phyloP scores from a whole-genome alignment of 2,113 vertebrate genomes.

The Podilymbus podiceps region DNA sequence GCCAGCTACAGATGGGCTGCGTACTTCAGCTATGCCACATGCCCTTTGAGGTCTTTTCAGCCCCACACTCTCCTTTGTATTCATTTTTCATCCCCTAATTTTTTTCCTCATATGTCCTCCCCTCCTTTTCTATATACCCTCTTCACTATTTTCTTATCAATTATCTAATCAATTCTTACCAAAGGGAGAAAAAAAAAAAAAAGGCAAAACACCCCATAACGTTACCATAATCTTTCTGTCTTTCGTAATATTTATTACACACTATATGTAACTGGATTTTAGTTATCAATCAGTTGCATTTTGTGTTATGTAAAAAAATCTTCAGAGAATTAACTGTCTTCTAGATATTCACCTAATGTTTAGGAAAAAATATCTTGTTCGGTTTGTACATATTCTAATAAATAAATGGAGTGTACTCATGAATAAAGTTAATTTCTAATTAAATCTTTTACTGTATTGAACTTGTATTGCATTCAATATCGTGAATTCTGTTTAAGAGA shows the following conservation, averaged over 20 bases:
- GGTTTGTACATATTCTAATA: background rate
- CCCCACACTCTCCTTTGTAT: background rate
- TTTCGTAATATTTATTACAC: background rate
- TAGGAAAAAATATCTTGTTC: background rate
- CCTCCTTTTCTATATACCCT: background rate
- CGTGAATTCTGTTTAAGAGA: background rate
- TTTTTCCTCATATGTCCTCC: background rate
- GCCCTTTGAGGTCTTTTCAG: background rate
- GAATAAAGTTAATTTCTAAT: background rate
- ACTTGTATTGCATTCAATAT: background rate
- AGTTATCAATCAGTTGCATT: background rate
- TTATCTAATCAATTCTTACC: background rate
- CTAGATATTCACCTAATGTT: background rate
- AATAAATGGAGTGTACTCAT: background rate
- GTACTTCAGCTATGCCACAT: background rate
- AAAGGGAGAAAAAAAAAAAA: background rate
- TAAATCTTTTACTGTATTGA: background rate
- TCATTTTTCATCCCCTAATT: background rate
- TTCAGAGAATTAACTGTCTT: background rate
- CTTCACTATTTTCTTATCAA: background rate
- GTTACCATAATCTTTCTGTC: background rate
- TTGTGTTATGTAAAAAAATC: background rate
- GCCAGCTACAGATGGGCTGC: background rate
- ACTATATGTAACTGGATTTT: background rate
- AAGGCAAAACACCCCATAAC: rapidly evolving